phyloP scores from a whole-genome alignment of 2,888 invertebrate species.

The Adela reaumurella region DNA sequence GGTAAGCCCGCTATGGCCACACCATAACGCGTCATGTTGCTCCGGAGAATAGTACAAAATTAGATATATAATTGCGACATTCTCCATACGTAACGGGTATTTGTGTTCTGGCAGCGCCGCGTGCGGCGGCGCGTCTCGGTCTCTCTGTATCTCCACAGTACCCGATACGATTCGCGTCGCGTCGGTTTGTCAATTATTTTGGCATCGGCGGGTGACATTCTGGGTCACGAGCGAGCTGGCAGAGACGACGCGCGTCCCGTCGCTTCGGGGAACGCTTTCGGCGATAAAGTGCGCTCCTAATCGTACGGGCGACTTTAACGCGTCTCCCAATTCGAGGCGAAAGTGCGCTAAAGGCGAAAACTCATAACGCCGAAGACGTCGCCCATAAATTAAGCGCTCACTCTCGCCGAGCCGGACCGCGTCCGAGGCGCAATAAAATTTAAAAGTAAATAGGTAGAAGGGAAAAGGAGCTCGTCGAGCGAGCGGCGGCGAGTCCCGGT shows the following conservation, averaged over 20 bases:
- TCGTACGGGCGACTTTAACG: neutral
- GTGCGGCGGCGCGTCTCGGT: slow-evolving; percentile 20
- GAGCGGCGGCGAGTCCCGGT: slow-evolving; percentile 1
- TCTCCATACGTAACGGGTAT: slow-evolving; percentile 16
- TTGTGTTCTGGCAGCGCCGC: slow-evolving; percentile 26
- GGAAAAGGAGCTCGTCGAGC: slow-evolving; percentile 2
- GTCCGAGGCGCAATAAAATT: neutral
- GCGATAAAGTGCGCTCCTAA: neutral
- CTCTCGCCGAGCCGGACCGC: neutral
- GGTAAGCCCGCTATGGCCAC: neutral
- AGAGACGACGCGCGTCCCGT: neutral
- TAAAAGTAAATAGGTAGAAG: neutral
- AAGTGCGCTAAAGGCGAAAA: neutral
- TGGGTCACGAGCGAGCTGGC: slow-evolving; percentile 26
- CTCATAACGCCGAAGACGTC: neutral
- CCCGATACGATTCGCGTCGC: slow-evolving; percentile 16
- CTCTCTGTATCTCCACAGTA: neutral
- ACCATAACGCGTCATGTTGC: neutral
- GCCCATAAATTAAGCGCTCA: neutral
- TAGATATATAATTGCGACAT: slow-evolving; percentile 46
- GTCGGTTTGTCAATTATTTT: slow-evolving; percentile 47
- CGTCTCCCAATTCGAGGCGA: neutral
- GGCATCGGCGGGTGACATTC: slow-evolving; percentile 42
- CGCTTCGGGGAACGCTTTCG: neutral
- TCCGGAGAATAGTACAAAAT: slow-evolving; percentile 21